Conservation (phyloP, 2,888 invertebrate species). For the Drosophila macrothrix region DNA sequence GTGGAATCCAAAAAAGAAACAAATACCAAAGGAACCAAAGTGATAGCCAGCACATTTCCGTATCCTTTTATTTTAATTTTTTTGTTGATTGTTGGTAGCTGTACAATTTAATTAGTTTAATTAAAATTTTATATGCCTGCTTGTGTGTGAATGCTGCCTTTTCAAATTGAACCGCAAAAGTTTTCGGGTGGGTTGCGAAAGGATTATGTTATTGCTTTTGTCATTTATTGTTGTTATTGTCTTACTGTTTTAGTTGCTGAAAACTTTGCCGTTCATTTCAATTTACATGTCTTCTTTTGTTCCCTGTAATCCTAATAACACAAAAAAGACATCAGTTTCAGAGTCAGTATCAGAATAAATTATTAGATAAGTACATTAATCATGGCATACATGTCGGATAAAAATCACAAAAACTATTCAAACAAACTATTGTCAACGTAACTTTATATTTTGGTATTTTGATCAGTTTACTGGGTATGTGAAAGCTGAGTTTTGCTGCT, state of each 20-base stretch:
- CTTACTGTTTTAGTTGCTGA: slow-evolving; percentile 24
- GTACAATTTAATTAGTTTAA: slow-evolving; percentile 81
- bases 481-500: not conserved
- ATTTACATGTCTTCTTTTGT: slow-evolving; percentile 53
- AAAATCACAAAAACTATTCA: not conserved
- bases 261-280: slow-evolving; percentile 75
- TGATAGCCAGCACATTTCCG: slow-evolving; percentile 25
- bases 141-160: slow-evolving; percentile 57
- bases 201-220: slow-evolving; percentile 75
- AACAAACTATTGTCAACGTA: not conserved
- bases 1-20: slow-evolving; percentile 8
- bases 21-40: slow-evolving; percentile 11
- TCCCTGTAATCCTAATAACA: slow-evolving; percentile 20
- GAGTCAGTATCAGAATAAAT: not conserved
- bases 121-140: slow-evolving; percentile 66
- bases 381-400: not conserved
- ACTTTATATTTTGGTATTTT: not conserved
- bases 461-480: slow-evolving; percentile 10
- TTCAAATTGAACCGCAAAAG: slow-evolving; percentile 76
- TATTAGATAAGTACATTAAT: not conserved
- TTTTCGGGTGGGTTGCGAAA: slow-evolving; percentile 48
- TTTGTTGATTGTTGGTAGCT: not conserved
- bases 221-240: slow-evolving; percentile 50
- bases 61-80: slow-evolving; percentile 12
- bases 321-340: not conserved